Evolutionary conservation across 2,888 invertebrate species (phyloP), one percentile per base, ranked within the genome.

Genomic region (Drosophila suboccidentalis): DNA sequence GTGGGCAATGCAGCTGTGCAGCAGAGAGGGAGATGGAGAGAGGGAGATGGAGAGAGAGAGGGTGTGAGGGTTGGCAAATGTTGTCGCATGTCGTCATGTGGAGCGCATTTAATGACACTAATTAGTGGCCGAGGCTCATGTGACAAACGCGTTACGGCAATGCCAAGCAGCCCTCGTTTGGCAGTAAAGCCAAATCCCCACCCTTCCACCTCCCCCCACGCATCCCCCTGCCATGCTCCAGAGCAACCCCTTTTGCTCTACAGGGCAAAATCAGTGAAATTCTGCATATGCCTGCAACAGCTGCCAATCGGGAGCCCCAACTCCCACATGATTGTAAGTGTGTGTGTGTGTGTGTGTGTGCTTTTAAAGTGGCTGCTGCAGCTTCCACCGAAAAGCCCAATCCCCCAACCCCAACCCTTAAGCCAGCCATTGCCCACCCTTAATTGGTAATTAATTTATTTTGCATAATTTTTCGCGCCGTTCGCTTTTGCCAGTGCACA

Each of bases 401-500:
- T 29, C 43, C 11, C 38, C 8, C 11, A n/a, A 10, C 32, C 41
- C 3, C n/a, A n/a, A 38, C 38, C 55, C 54, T 55, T 34, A 29
- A 17, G 15, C 17, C 51, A 32, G 22, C 29, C n/a, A 17, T 15
- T 17, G 29, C 63, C 38, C 77, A 65, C 68, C 79, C 87, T 64
- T 91, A 91, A 91, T 92, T 92, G 91, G 90, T 91, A 91, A 91
- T 91, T 92, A 91, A 92, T 91, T 92, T 91, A 91, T 91, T 91
- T 91, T 91, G 89, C 90, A 91, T 91, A 88, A 90, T 90, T 87
- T 89, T 80, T 77, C 74, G 81, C 66, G 73, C 66, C 62, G 61
- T 62, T 55, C 76, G 55, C 66, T 73, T 49, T 70, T 67, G 60
- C 60, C 77, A 57, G 34, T 69, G 78, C 76, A 79, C 79, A 85